Conservation (phyloP, 2,888 invertebrate species). For the Axea sp. region DNA sequence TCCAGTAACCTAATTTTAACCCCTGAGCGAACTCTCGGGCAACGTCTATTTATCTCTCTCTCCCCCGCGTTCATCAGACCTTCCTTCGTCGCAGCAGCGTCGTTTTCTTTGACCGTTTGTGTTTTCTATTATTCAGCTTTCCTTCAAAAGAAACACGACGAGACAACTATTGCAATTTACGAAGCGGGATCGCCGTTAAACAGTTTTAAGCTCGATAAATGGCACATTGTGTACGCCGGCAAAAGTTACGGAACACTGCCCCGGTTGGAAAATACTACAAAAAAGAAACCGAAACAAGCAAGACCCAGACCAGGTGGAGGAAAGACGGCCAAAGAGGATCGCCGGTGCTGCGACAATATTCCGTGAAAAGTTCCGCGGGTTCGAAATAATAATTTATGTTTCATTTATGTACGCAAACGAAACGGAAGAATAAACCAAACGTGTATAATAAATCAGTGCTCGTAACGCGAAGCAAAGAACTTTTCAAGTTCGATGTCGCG, state of each 20-base stretch:
- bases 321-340: conserved; percentile 17
- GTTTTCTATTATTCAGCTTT: conserved; percentile 50
- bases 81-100: conserved; percentile 5
- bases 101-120: conserved; percentile 10
- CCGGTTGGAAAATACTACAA: conserved; percentile 6
- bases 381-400: conserved; percentile 58
- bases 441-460: conserved; percentile 43
- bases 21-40: no score
- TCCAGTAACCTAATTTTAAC: conserved; percentile 45
- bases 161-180: conserved; percentile 73
- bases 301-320: background rate
- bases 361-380: conserved; percentile 48
- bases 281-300: no score
- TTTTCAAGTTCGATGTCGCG: conserved; percentile 28
- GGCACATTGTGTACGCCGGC: conserved; percentile 65
- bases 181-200: conserved; percentile 72
- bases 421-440: conserved; percentile 35
- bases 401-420: conserved; percentile 44
- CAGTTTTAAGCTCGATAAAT: conserved; percentile 76
- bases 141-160: conserved; percentile 54
- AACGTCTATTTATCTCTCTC: conserved; percentile 4
- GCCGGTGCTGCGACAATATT: conserved; percentile 50
- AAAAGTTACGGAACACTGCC: conserved; percentile 56
- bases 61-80: no score
- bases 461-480: conserved; percentile 9